Base-by-base conservation (phyloP, 2,113 vertebrate genomes). In the Triplophysa siluroides region DNA sequence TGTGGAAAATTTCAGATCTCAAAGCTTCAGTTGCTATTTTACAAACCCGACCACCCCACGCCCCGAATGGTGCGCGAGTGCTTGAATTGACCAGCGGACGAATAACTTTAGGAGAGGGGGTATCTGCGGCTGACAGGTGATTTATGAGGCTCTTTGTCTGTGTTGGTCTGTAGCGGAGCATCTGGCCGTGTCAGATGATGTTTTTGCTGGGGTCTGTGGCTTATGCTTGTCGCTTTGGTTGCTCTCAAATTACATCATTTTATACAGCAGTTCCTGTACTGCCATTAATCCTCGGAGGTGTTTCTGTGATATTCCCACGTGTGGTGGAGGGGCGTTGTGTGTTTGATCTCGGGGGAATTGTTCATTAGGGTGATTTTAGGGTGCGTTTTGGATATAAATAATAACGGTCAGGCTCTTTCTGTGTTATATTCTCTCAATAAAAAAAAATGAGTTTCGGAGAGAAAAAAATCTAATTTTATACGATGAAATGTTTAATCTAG, bases 111-210 rank as follows among this genome's bases (percentile, higher is more conserved):
- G 64, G 56, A 45, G 78, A 19, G 58, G n/a, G 50, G 71, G 67
- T 52, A 52, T 83, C 74, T 81, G 83, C 23, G 70, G 58, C 62
- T 82, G 80, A 77, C 71, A 78, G 61, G 64, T 83, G 85, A 86
- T 86, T 86, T 83, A 86, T 86, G 72, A 65, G 78, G 60, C 80
- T 83, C 80, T 72, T 80, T 81, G 83, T 85, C 72, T 80, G 82
- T 63, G 56, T 68, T 74, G 84, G 79, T 82, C 78, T 80, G 79
- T 78, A 73, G 76, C n/a, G 29, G 62, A 79, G 82, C 77, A 80
- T 81, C 82, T 80, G 82, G 77, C 68, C 8, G 19, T 80, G 69
- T 77, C 82, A 78, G 68, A 82, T 70, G 84, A 81, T 82, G 72
- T 77, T 85, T 83, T 75, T 77, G 84, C 78, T 78, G 80, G 76